A percentile compares a stretch with the other conserved stretches of the same genome.
Evolutionary conservation across 2,888 invertebrate genomes (phyloP).

Genomic region (Trachelus troglodyta): DNA sequence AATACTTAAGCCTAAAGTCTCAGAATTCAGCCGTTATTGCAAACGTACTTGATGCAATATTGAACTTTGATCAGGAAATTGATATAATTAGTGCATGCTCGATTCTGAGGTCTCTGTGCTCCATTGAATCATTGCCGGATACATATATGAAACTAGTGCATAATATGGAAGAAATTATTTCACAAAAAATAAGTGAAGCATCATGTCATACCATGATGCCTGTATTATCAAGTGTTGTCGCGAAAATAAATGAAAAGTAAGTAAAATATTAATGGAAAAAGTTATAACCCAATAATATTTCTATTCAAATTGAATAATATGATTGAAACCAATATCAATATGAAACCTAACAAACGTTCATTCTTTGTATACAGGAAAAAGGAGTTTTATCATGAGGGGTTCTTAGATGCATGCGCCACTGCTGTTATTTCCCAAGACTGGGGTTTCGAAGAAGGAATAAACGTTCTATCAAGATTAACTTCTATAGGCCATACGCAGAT

Average conservation of each 20-base stretch:
- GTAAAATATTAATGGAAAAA: slow-evolving; percentile 14
- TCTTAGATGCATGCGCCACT: slow-evolving; percentile 71
- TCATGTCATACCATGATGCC: slow-evolving; percentile 68
- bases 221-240: slow-evolving; percentile 68
- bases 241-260: slow-evolving; percentile 40
- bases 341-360: not conserved
- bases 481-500: slow-evolving; percentile 60
- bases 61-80: not conserved
- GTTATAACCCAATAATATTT: slow-evolving; percentile 15
- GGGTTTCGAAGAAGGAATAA: slow-evolving; percentile 27
- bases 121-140: slow-evolving; percentile 62
- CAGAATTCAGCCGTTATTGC: slow-evolving; percentile 16
- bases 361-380: slow-evolving; percentile 27
- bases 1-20: slow-evolving; percentile 55
- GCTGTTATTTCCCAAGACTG: slow-evolving; percentile 35
- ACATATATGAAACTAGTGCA: slow-evolving; percentile 69
- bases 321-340: not conserved
- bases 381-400: slow-evolving; percentile 73
- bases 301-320: slow-evolving; percentile 11
- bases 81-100: slow-evolving; percentile 67
- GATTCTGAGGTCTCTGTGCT: slow-evolving; percentile 42
- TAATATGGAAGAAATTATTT: slow-evolving; percentile 68
- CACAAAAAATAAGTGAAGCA: slow-evolving; percentile 65
- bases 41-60: slow-evolving; percentile 15
- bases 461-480: slow-evolving; percentile 23